Evolutionary conservation across 2,797 vertebrate species (phyloP), one percentile per base, ranked within the genome.

Genomic region (Sparus aurata): DNA sequence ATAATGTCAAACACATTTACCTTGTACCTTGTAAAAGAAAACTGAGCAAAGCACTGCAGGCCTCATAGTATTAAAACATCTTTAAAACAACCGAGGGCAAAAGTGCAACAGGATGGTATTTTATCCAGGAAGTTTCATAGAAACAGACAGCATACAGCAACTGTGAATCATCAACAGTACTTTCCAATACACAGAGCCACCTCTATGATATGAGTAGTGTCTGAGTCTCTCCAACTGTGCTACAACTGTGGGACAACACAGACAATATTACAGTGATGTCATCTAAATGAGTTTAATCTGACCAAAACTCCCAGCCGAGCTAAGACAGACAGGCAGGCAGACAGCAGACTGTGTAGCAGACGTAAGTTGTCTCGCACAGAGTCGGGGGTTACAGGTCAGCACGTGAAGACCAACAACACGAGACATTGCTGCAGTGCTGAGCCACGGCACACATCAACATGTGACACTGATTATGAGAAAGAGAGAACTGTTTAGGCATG

Each of bases 401-500:
- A 25, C 60, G 58, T 52, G 16, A 49, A 30, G 74, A 57, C 58
- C 0, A 20, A 3, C 16, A 18, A 22, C 18, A 62, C 11, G 30
- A 70, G 57, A 43, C 46, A 43, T 55, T 64, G 58, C 58, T 49
- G 62, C 60, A 10, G 67, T 20, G 65, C 52, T 18, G 27, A 60
- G 66, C 47, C 53, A 47, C 27, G 20, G 55, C 77, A 63, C 58
- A 78, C 52, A 75, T 77, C 74, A 80, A 91, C 89, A 91, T 81
- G 80, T 34, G 67, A 83, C 75, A 76, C 45, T 49, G 72, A 79
- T 90, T 89, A 85, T 71, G 67, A 79, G 41, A 34, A 12, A 22
- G 27, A 65, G 49, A 54, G 63, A 68, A 89, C 53, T 82, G 88
- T 87, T 86, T 75, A 73, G 84, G 62, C 83, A 87, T 78, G 77